phyloP scores from a whole-genome alignment of 2,797 vertebrate species.

The Sebastes wilsoni region DNA sequence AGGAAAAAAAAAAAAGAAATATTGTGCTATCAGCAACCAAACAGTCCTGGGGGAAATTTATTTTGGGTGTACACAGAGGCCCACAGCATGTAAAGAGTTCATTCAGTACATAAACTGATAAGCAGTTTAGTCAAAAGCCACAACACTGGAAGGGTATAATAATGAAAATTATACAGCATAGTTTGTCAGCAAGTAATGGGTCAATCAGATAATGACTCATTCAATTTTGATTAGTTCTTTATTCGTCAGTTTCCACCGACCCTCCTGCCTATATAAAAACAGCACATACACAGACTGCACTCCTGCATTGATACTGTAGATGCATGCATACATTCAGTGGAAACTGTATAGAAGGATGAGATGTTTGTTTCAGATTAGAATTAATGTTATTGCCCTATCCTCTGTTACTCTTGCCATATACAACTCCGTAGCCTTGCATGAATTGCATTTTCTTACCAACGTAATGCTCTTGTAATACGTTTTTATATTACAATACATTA shows the following conservation, averaged over 20 bases:
- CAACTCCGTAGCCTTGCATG: background rate
- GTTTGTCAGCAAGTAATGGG: background rate
- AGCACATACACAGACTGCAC: background rate
- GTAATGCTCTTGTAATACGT: background rate
- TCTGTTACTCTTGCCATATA: background rate
- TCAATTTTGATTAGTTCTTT: background rate
- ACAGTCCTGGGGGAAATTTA: constrained; percentile 19
- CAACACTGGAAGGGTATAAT: background rate
- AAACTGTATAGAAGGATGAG: background rate
- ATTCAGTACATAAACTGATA: constrained; percentile 17
- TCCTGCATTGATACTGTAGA: background rate
- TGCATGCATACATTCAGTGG: background rate
- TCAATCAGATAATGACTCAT: background rate
- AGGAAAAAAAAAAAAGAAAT: background rate
- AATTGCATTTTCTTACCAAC: background rate
- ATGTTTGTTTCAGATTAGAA: background rate
- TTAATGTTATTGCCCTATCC: background rate
- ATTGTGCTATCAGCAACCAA: constrained; percentile 14
- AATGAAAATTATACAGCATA: constrained; percentile 4
- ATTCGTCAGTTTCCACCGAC: background rate
- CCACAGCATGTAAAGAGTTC: background rate
- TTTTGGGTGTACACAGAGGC: constrained; percentile 19
- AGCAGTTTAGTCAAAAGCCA: background rate
- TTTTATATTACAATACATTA: background rate
- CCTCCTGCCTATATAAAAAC: background rate